Conservation (phyloP, 2,113 vertebrate species). For the Xenus cinereus region DNA sequence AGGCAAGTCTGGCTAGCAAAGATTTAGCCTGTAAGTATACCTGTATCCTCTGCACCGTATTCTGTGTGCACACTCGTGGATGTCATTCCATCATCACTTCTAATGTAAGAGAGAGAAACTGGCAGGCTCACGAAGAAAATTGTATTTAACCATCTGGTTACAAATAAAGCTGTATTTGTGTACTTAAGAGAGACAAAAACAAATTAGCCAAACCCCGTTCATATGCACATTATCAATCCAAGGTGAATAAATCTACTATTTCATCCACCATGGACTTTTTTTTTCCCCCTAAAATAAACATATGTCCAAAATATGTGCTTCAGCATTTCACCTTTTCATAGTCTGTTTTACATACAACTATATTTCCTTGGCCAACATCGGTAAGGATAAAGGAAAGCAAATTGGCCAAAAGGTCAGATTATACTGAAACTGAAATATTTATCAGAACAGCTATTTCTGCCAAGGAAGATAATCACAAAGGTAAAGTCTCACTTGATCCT, state of each 20-base stretch:
- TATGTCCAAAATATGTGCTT: not conserved
- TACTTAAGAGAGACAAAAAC: not conserved
- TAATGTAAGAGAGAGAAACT: not conserved
- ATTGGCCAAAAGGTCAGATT: not conserved
- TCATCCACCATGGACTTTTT: not conserved
- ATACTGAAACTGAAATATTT: not conserved
- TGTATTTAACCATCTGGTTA: not conserved
- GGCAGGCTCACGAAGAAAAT: not conserved
- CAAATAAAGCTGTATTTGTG: not conserved
- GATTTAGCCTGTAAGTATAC: fast-evolving
- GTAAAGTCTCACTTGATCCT: constrained; percentile 32
- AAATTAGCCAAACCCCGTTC: not conserved
- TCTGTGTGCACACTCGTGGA: not conserved
- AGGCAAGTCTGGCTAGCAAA: not conserved
- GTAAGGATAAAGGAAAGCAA: not conserved
- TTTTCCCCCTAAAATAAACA: not conserved
- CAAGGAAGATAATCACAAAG: constrained; percentile 9
- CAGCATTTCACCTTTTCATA: not conserved
- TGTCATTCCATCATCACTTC: not conserved
- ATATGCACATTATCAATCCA: not conserved
- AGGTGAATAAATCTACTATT: not conserved
- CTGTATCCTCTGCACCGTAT: not conserved
- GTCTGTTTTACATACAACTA: not conserved
- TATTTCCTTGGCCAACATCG: not conserved
- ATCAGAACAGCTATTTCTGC: not conserved